These are phyloP conservation scores for Dryobotodes eremita DNA, from an alignment of 2,888 invertebrate species.

Conservation along the genomic window DNA sequence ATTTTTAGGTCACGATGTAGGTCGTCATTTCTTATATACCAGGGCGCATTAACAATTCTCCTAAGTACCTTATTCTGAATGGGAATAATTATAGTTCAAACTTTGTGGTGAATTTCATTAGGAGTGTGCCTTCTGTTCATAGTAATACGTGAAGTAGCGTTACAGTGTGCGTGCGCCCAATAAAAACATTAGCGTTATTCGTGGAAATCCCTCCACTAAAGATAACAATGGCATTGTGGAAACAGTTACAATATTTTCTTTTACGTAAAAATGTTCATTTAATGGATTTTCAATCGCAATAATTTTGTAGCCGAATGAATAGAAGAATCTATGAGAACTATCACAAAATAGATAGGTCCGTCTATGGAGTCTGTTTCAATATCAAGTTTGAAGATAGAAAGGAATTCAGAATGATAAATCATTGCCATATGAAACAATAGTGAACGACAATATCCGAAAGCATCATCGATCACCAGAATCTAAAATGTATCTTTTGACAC, in stretches of 20 bases:
- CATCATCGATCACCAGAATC: background rate
- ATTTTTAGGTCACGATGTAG: no score
- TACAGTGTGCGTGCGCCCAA: conserved; percentile 58
- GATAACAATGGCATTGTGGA: conserved; percentile 45
- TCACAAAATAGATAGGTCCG: background rate
- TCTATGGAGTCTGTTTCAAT: background rate
- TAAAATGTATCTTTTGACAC: background rate
- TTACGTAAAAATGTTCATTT: background rate
- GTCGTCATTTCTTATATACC: no score
- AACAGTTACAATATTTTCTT: conserved; percentile 28
- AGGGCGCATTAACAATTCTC: no score
- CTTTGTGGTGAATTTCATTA: background rate
- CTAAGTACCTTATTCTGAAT: no score
- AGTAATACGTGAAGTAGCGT: background rate
- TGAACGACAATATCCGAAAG: background rate
- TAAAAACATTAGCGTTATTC: conserved; percentile 63
- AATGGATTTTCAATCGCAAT: background rate
- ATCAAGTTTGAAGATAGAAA: background rate
- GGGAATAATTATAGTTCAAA: no score
- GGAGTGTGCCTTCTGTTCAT: conserved; percentile 15
- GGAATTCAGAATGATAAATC: background rate
- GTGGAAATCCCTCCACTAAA: conserved; percentile 64
- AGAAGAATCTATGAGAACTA: background rate
- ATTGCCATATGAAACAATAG: background rate
- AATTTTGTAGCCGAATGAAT: background rate